Evolutionary conservation across 2,113 vertebrate species (phyloP).

Genomic region (Morphnarchus princeps): DNA sequence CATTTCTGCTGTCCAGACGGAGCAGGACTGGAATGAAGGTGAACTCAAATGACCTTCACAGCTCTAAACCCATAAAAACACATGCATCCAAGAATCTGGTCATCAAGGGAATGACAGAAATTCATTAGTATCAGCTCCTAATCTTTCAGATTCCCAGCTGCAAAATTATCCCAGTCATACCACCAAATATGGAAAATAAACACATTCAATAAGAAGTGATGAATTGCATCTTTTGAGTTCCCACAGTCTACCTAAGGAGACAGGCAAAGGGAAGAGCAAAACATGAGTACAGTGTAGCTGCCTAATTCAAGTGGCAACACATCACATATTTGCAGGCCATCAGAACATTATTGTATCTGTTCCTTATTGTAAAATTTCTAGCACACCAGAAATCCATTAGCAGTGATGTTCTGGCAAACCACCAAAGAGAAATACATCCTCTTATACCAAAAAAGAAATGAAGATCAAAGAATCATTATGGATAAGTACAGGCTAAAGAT

Average conservation of each 20-base stretch:
- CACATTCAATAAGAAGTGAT: background rate
- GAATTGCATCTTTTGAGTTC: background rate
- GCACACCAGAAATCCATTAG: slow-evolving; percentile 49
- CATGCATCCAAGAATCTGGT: background rate
- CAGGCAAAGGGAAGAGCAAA: background rate
- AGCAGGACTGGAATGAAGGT: background rate
- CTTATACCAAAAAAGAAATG: slow-evolving; percentile 13
- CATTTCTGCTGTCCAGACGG: background rate
- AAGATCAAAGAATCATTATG: slow-evolving; percentile 32
- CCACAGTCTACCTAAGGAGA: background rate
- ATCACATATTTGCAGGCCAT: background rate
- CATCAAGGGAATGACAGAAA: background rate
- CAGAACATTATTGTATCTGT: background rate
- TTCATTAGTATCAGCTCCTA: background rate
- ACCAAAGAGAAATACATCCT: slow-evolving; percentile 45
- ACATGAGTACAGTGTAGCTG: background rate
- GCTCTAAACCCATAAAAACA: background rate
- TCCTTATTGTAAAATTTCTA: slow-evolving; percentile 14
- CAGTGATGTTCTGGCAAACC: slow-evolving; percentile 31
- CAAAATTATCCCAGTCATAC: background rate
- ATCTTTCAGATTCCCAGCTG: background rate
- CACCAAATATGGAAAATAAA: background rate
- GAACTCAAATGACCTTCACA: background rate
- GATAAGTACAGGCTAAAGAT: slow-evolving; percentile 39
- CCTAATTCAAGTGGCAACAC: background rate